Evolutionary conservation across 53 echinoderm and acorn worm genomes (phyloP).

Genomic region (Arbacia lixula): DNA sequence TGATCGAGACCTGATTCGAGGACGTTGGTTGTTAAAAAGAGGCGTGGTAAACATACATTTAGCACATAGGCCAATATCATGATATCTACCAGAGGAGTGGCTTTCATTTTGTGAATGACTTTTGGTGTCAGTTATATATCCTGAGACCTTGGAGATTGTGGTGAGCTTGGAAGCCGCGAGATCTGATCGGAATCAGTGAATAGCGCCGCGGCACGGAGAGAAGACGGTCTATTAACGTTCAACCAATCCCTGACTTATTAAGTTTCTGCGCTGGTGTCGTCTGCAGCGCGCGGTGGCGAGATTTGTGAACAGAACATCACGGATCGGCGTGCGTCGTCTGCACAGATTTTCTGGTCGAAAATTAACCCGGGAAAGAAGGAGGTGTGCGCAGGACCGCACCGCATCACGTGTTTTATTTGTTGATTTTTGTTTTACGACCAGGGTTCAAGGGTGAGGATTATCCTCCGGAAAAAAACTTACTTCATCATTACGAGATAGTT

Average conservation of each 20-base stretch:
- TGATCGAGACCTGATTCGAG: no score
- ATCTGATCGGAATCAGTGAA: no score
- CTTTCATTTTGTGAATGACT: no score
- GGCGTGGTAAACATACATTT: no score
- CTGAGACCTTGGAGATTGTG: no score
- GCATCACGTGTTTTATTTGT: constrained; percentile 40
- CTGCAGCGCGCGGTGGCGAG: not conserved
- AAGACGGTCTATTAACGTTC: constrained; percentile 39
- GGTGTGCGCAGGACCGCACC: constrained; percentile 20
- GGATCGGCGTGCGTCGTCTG: constrained; percentile 21
- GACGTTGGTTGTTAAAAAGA: no score
- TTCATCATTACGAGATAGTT: constrained; percentile 55
- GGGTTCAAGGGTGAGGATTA: constrained; percentile 47
- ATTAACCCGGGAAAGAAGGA: constrained; percentile 36
- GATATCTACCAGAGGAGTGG: no score
- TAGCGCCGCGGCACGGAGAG: no score
- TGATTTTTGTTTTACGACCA: constrained; percentile 34
- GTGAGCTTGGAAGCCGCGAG: no score
- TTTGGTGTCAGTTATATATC: no score
- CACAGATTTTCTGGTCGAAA: constrained; percentile 22
- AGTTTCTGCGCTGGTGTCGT: not conserved
- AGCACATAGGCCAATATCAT: no score
- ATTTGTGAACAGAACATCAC: not conserved
- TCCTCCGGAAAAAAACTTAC: constrained; percentile 31
- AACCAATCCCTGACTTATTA: constrained; percentile 55